Evolutionary conservation across 2,113 vertebrate species (phyloP).

Genomic region (Lamprotornis superbus): DNA sequence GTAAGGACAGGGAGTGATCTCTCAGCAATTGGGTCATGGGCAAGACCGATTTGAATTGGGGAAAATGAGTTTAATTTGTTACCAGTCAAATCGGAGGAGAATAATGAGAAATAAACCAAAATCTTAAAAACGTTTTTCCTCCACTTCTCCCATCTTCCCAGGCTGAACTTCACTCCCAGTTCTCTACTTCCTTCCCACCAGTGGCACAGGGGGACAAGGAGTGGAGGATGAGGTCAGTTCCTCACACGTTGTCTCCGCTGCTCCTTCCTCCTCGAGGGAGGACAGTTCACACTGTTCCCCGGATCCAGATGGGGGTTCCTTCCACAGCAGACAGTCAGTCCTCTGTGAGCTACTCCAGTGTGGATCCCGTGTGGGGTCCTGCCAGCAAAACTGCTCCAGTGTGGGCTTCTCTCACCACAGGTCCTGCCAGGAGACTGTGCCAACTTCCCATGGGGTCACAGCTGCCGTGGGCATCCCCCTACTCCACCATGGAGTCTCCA

Average conservation of each 20-base stretch:
- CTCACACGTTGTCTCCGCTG: fast-evolving
- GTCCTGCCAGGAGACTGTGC: not conserved
- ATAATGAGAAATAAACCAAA: not conserved
- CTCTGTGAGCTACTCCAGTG: not conserved
- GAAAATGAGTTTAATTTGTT: not conserved
- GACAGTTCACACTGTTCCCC: not conserved
- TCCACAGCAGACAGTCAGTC: not conserved
- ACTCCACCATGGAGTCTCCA: not conserved
- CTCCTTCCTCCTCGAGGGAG: not conserved
- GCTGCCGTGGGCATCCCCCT: not conserved
- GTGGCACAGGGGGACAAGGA: not conserved
- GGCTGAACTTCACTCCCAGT: not conserved
- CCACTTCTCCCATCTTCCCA: not conserved
- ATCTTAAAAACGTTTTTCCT: not conserved
- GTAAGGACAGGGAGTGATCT: not conserved
- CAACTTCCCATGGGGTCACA: not conserved
- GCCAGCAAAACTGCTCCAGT: not conserved
- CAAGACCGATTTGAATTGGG: not conserved
- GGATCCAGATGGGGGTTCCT: not conserved
- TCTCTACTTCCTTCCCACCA: not conserved
- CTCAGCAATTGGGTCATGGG: not conserved
- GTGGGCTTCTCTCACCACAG: not conserved
- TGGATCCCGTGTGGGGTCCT: fast-evolving
- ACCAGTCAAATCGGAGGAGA: not conserved
- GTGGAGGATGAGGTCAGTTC: not conserved